phyloP scores from a whole-genome alignment of 2,888 invertebrate genomes.

The Chelonus formosanus region DNA sequence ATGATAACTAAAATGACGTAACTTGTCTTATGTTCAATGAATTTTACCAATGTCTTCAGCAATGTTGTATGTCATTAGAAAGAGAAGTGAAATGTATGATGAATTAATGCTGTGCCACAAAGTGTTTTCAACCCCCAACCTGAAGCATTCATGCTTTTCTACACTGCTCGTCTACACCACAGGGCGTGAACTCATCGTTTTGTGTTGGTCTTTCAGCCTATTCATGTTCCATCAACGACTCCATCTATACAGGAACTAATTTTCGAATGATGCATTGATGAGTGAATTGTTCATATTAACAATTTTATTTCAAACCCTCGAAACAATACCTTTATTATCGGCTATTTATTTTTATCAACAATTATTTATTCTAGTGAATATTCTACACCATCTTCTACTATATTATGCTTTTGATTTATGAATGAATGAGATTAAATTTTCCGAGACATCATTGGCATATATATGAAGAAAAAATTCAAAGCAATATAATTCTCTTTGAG shows the following conservation, averaged over 20 bases:
- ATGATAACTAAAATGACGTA: conserved; percentile 13
- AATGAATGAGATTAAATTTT: conserved; percentile 4
- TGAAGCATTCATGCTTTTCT: conserved; percentile 31
- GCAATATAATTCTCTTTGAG: no score
- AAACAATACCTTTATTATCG: background rate
- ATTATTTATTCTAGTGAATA: background rate
- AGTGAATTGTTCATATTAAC: conserved; percentile 26
- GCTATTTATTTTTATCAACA: conserved; percentile 2
- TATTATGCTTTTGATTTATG: background rate
- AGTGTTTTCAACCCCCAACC: conserved; percentile 36
- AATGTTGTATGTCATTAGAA: background rate
- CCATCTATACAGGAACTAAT: conserved; percentile 22
- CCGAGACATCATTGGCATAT: background rate
- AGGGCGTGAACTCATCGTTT: conserved; percentile 26
- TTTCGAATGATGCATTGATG: conserved; percentile 23
- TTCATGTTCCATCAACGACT: conserved; percentile 18
- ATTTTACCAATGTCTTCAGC: background rate
- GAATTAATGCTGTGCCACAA: conserved; percentile 36
- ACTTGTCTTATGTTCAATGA: background rate
- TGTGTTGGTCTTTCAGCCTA: conserved; percentile 6
- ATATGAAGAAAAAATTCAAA: no score
- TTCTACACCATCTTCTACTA: background rate
- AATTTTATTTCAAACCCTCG: no score
- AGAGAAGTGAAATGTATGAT: conserved; percentile 30
- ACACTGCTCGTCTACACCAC: conserved; percentile 23